These are phyloP conservation scores for Physella acuta DNA, from an alignment of 1,140 invertebrate genomes.

Conservation along the genomic window DNA sequence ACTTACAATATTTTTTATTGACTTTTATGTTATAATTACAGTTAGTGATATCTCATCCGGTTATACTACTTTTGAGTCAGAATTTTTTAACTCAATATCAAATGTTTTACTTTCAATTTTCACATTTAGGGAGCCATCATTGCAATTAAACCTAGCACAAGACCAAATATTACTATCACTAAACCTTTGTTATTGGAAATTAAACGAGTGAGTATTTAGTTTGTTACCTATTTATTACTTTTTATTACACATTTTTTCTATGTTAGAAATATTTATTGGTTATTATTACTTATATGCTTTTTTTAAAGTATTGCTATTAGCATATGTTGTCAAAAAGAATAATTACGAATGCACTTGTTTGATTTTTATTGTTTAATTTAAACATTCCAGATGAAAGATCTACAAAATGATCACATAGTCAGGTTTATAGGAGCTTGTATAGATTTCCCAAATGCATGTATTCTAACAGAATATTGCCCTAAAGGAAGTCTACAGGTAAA, in stretches of 20 bases:
- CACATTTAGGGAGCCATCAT: constrained; percentile 71
- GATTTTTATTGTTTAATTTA: constrained; percentile 17
- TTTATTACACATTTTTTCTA: no score
- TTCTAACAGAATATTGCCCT: constrained; percentile 67
- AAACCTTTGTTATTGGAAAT: constrained; percentile 83
- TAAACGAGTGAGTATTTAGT: constrained; percentile 71
- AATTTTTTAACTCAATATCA: no score
- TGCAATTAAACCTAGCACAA: constrained; percentile 81
- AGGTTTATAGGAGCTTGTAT: constrained; percentile 91
- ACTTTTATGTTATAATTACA: no score
- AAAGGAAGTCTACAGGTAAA: constrained; percentile 82
- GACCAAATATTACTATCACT: constrained; percentile 79
- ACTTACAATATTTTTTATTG: no score
- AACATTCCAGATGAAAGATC: constrained; percentile 83
- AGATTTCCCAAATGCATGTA: constrained; percentile 70
- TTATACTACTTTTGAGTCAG: no score
- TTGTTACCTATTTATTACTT: no score
- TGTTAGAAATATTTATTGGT: no score
- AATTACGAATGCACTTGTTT: no score
- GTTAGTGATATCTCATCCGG: no score
- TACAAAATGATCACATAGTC: constrained; percentile 91
- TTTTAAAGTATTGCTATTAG: no score
- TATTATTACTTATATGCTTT: no score
- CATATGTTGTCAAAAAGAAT: no score
- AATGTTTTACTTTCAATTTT: constrained; percentile 30